Evolutionary conservation across 30 jellyfish, hydroid and myxozoan genomes (phyloP), one percentile per base, ranked within the genome.

Genomic region (Mastigias papua): DNA sequence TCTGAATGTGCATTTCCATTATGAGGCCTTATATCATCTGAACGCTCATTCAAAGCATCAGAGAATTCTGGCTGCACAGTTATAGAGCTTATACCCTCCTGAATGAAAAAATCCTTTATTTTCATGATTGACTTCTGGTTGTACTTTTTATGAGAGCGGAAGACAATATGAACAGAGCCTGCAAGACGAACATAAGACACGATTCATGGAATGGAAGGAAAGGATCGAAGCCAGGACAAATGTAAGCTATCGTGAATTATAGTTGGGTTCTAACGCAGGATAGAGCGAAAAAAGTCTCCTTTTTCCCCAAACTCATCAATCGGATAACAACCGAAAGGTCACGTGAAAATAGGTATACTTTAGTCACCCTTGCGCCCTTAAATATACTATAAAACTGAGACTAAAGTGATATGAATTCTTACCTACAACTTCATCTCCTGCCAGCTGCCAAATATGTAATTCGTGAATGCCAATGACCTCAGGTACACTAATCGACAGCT

Each of bases 11-110:
- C 37, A 19, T 17, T 69, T 11, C 54, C 30, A 21, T 20, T 22
- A n/a, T 19, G 7, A 34, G 19, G 25, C 15, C 22, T 22, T 23
- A 28, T 57, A 0, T 54, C 80, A 72, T 70, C 62, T 65, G 6
- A 27, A 30, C 48, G 61, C 75, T n/a, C 50, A 0, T 57, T 26
- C 0, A 23, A 23, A 31, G 42, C 82, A 28, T 75, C 96, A 19
- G 86, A 34, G 68, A 92, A 92, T 75, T 92, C 98, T 23, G 98
- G 98, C 82, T 92, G 98, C 46, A 92, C 73, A 3, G 98, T 92
- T 67, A 92, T 68, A 2, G 93, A 80, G 49, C 84, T 72, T 76
- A 92, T 92, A 54, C 98, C 98, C 76, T 92, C 98, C 48, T 73
- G 51, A 23, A n/a, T 50, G 64, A 92, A 86, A 61, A 92, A 86